Conservation (phyloP, 2,888 invertebrate species). For the Andrena haemorrhoa region DNA sequence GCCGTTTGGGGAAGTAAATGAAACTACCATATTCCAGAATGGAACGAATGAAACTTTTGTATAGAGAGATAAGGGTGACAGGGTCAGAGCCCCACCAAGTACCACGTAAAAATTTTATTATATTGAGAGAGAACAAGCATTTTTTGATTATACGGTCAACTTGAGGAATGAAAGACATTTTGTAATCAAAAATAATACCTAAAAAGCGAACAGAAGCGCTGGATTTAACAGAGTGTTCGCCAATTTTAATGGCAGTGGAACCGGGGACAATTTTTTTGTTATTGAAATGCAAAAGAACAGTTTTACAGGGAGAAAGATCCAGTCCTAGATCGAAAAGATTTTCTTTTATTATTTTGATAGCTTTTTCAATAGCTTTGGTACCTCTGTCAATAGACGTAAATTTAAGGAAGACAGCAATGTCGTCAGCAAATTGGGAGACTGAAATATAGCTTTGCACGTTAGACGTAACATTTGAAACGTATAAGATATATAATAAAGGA, state of each 20-base stretch:
- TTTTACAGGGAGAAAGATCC: slow-evolving; percentile 1
- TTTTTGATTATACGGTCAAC: background rate
- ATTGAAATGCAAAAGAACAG: background rate
- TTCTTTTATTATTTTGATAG: too few relatives aligned
- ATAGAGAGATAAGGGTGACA: too few relatives aligned
- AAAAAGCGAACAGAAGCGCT: background rate
- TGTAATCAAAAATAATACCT: slow-evolving; percentile 11
- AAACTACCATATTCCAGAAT: too few relatives aligned
- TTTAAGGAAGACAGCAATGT: background rate
- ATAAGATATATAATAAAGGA: too few relatives aligned
- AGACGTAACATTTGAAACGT: too few relatives aligned
- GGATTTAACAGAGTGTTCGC: background rate
- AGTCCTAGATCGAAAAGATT: background rate
- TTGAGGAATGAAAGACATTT: background rate
- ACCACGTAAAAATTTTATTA: too few relatives aligned
- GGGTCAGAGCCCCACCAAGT: too few relatives aligned
- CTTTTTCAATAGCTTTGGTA: too few relatives aligned
- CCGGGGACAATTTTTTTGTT: background rate
- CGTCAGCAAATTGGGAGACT: background rate
- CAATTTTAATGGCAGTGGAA: background rate
- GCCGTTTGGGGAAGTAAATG: too few relatives aligned
- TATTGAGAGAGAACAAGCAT: background rate
- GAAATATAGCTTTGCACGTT: background rate
- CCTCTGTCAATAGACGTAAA: background rate
- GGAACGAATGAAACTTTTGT: too few relatives aligned